A percentile compares a stretch with the other conserved stretches of the same genome.
These are phyloP conservation scores for Ips nitidus DNA, from an alignment of 1,140 invertebrate species.

Conservation along the genomic window DNA sequence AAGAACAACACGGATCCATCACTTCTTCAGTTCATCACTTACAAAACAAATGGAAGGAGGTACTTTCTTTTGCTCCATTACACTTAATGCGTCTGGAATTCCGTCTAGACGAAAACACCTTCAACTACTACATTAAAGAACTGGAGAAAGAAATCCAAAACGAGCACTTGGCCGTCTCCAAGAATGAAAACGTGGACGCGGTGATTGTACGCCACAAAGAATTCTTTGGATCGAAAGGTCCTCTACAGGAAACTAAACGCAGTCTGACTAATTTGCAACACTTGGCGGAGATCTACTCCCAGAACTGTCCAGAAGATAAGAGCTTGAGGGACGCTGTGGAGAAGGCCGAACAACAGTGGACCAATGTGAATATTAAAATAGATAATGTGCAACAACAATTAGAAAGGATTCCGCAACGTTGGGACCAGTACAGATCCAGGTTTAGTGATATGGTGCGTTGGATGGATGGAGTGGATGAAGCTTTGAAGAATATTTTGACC, in stretches of 20 bases:
- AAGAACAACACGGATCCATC: conserved; percentile 66
- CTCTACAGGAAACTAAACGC: conserved; percentile 69
- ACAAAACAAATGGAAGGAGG: conserved; percentile 76
- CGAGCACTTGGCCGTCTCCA: conserved; percentile 82
- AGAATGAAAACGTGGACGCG: conserved; percentile 77
- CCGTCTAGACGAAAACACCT: conserved; percentile 79
- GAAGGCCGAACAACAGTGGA: conserved; percentile 73
- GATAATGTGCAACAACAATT: conserved; percentile 74
- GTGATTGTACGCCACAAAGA: conserved; percentile 77
- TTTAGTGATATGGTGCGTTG: conserved; percentile 83
- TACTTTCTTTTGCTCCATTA: conserved; percentile 75
- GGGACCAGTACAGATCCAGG: conserved; percentile 82
- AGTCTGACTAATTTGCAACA: conserved; percentile 76
- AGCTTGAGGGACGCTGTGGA: conserved; percentile 65
- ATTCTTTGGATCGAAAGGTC: conserved; percentile 71
- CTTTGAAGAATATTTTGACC: conserved; percentile 77
- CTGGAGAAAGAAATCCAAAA: conserved; percentile 86
- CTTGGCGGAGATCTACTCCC: conserved; percentile 64
- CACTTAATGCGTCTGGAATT: conserved; percentile 90
- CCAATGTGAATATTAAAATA: conserved; percentile 67
- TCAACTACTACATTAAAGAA: conserved; percentile 82
- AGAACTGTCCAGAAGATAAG: conserved; percentile 66
- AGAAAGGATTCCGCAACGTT: conserved; percentile 85
- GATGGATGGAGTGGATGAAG: conserved; percentile 87
- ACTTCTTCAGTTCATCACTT: conserved; percentile 70